Conservation (phyloP, 2,888 invertebrate genomes). For the Parelbella ahira region DNA sequence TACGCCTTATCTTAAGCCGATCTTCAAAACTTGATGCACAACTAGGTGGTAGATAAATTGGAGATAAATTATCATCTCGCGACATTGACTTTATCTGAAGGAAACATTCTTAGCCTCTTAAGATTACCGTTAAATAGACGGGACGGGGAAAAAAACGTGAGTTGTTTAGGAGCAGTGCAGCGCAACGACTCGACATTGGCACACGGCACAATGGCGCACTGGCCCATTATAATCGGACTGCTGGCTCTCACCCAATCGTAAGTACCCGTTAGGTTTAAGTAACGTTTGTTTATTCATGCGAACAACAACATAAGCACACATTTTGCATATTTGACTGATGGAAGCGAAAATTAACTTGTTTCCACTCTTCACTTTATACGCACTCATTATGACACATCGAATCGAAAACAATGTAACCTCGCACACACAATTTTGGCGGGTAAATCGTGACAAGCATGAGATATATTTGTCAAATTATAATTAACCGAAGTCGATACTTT, state of each 20-base stretch:
- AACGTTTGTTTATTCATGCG: constrained; percentile 10
- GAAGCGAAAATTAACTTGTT: no score
- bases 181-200: constrained; percentile 39
- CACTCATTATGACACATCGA: no score
- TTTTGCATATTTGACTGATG: no score
- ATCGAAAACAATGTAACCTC: no score
- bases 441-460: no score
- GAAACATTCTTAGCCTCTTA: constrained; percentile 40
- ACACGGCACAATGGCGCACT: constrained; percentile 49
- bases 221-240: constrained; percentile 45
- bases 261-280: constrained; percentile 43
- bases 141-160: constrained; percentile 5
- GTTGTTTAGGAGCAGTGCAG: constrained; percentile 40
- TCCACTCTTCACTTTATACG: no score
- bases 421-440: no score
- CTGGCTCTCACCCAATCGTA: constrained; percentile 60
- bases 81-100: constrained; percentile 40
- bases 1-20: constrained; percentile 10
- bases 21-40: constrained; percentile 4
- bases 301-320: constrained; percentile 14
- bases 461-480: no score
- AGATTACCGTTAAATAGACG: constrained; percentile 42
- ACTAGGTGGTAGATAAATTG: neutral
- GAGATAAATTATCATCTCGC: constrained; percentile 14
- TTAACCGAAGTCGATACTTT: no score